Evolutionary conservation across 2,888 invertebrate species (phyloP).

Genomic region (Polia nebulosa): DNA sequence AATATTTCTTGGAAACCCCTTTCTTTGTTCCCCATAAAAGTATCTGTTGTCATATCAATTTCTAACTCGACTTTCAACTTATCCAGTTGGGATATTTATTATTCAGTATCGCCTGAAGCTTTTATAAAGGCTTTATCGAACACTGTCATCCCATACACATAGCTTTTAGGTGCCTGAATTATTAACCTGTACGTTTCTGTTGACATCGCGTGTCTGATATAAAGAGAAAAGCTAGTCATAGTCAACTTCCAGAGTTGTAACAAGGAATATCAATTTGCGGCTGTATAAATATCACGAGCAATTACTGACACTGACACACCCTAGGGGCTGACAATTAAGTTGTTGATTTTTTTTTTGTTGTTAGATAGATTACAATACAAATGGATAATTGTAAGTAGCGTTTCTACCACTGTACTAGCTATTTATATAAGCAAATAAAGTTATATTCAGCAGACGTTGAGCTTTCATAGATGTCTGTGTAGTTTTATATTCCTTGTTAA

Average conservation of each 20-base stretch:
- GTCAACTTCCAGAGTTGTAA: constrained; percentile 52
- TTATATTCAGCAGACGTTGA: background rate
- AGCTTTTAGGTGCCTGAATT: constrained; percentile 20
- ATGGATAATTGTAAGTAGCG: background rate
- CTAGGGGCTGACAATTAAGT: constrained; percentile 24
- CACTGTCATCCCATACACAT: background rate
- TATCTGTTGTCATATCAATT: background rate
- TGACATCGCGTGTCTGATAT: constrained; percentile 45
- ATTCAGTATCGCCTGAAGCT: constrained; percentile 2
- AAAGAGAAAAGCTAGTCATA: constrained; percentile 62
- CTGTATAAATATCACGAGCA: constrained; percentile 49
- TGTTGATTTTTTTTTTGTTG: constrained; percentile 1
- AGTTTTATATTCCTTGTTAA: background rate
- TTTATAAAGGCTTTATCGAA: background rate
- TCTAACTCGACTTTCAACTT: background rate
- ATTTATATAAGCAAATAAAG: background rate
- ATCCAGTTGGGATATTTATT: background rate
- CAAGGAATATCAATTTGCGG: constrained; percentile 68
- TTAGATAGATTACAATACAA: constrained; percentile 2
- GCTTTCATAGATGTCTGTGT: background rate
- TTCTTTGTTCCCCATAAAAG: background rate
- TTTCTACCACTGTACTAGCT: background rate
- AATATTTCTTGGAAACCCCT: background rate
- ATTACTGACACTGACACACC: constrained; percentile 43
- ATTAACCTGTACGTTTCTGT: constrained; percentile 13